phyloP scores from a whole-genome alignment of 1,140 invertebrate species.

The Monomorium pharaonis region DNA sequence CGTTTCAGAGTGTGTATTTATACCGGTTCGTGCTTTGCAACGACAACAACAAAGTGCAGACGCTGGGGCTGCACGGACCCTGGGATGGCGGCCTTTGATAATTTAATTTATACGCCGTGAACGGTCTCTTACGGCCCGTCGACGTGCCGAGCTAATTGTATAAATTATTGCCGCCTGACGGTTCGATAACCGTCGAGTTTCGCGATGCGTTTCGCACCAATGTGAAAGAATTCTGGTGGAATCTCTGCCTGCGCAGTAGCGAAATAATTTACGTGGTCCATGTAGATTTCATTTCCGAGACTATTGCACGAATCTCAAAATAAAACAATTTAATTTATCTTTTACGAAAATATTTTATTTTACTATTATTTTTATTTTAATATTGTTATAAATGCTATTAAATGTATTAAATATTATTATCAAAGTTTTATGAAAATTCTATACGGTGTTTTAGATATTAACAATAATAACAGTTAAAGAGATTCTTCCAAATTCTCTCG shows the following conservation, averaged over 20 bases:
- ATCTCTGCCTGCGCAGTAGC: not conserved
- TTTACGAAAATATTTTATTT: not conserved
- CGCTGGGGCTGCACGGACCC: constrained; percentile 17
- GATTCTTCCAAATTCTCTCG: not conserved
- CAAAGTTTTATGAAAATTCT: not conserved
- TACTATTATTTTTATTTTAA: not conserved
- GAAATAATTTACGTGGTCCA: not conserved
- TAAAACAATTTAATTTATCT: not conserved
- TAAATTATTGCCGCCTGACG: constrained; percentile 71
- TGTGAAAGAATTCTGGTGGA: constrained; percentile 46
- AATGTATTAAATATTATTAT: not conserved
- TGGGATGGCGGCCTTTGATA: constrained; percentile 67
- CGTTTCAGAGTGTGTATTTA: constrained; percentile 61
- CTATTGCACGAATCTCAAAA: not conserved
- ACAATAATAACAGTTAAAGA: not conserved
- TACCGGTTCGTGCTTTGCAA: constrained; percentile 59
- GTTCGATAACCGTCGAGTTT: constrained; percentile 52
- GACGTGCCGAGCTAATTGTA: constrained; percentile 73
- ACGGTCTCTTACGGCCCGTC: constrained; percentile 44
- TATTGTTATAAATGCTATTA: not conserved
- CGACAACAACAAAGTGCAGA: constrained; percentile 64
- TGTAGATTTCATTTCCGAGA: not conserved
- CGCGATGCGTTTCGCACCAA: constrained; percentile 21
- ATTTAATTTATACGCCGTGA: constrained; percentile 70
- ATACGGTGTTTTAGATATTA: not conserved